Evolutionary conservation across 1,140 invertebrate species (phyloP), one percentile per base, ranked within the genome.

Genomic region (Pygmarrhopalites habei): DNA sequence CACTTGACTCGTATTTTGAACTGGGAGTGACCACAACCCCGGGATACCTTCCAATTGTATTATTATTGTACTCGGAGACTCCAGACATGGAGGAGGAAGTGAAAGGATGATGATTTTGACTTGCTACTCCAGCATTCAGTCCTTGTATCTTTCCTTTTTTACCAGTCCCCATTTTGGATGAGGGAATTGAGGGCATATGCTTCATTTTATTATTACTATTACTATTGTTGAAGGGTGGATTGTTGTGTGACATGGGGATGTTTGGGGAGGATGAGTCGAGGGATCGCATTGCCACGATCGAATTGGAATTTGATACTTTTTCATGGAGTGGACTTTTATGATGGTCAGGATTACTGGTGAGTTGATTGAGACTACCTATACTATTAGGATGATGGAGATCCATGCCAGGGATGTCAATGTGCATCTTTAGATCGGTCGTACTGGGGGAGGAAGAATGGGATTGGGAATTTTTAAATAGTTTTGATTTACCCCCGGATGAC

Each of bases 101-200:
- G 70, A 26, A 52, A 10, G 21, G 2, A 86, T 83, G 73, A 83
- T 87, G 64, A 84, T 88, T 7, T 83, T 84, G 64, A 64, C n/a
- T 84, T 84, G 68, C 86, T 86, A 72, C 83, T 87, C 64, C 82
- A 28, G 25, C 51, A n/a, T n/a, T n/a, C n/a, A n/a, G n/a, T n/a
- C n/a, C n/a, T n/a, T 25, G 44, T 7, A 19, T n/a, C 44, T 19
- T 47, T 47, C 4, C 23, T 53, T 53, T 25, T 25, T 53, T 53
- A 7, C 51, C 23, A 30, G 15, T 12, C 23, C 10, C 44, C 44
- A 47, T n/a, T n/a, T 47, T n/a, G 7, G 4, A 10, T 47, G 44
- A 12, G n/a, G 30, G 23, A 35, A 46, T 29, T 58, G n/a, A n/a
- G n/a, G n/a, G 56, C 2, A 43, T 35, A 17, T 41, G 35, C 35